Evolutionary conservation across 2,888 invertebrate genomes (phyloP).

Genomic region (Griposia aprilina): DNA sequence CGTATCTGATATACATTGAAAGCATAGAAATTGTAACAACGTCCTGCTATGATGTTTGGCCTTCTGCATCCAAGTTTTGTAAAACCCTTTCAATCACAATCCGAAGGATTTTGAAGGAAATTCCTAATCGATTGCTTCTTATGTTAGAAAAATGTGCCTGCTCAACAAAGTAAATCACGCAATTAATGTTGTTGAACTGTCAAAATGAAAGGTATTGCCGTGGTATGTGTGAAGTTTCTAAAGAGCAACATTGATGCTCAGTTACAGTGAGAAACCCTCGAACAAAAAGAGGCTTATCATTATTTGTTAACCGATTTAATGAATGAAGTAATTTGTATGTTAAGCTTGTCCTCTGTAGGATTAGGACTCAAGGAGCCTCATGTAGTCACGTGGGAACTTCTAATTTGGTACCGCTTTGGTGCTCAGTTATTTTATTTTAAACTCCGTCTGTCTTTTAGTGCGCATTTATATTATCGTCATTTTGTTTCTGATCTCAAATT

Average conservation of each 20-base stretch:
- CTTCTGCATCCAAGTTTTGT: neutral
- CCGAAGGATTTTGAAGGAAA: neutral
- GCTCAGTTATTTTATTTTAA: neutral
- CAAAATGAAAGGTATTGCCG: neutral
- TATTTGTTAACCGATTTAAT: neutral
- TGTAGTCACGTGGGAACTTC: neutral
- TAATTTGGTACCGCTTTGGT: neutral
- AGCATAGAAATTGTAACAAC: no score
- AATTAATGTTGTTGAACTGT: neutral
- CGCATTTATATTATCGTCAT: neutral
- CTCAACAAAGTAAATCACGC: no score
- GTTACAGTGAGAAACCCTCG: neutral
- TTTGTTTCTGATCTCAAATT: neutral
- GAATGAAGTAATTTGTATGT: neutral
- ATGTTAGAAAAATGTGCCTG: no score
- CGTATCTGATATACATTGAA: no score
- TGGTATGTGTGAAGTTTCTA: neutral
- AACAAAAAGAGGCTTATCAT: neutral
- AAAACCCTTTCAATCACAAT: neutral
- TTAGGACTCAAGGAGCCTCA: neutral
- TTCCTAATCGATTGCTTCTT: no score
- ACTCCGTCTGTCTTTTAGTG: no score
- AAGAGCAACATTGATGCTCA: neutral
- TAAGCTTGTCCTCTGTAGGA: neutral
- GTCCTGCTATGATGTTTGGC: neutral